Evolutionary conservation across 2,113 vertebrate species (phyloP).

Genomic region (Neolamprologus caudopunctatus): DNA sequence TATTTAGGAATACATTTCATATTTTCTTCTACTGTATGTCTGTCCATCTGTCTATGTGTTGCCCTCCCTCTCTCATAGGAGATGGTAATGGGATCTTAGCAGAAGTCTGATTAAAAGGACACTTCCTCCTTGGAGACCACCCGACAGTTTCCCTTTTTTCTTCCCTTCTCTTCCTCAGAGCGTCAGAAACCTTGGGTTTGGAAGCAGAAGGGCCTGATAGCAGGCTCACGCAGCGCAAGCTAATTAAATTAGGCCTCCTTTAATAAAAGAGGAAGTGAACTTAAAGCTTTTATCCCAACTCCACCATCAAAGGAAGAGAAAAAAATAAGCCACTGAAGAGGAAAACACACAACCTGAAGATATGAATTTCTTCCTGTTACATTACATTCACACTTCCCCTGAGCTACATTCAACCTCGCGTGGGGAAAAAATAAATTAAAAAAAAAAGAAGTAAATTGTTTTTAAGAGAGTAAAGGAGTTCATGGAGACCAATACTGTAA

Average conservation of each 20-base stretch:
- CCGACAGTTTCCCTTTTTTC: slow-evolving; percentile 50
- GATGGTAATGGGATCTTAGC: slow-evolving; percentile 69
- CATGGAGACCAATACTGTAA: neutral
- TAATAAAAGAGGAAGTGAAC: slow-evolving; percentile 73
- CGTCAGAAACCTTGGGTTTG: slow-evolving; percentile 61
- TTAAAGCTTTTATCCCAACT: slow-evolving; percentile 67
- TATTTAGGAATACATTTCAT: slow-evolving; percentile 9
- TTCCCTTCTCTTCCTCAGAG: slow-evolving; percentile 57
- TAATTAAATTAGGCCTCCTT: slow-evolving; percentile 78
- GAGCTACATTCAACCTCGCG: slow-evolving; percentile 33
- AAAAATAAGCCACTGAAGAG: slow-evolving; percentile 28
- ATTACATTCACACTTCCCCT: slow-evolving; percentile 18
- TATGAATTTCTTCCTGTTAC: slow-evolving; percentile 66
- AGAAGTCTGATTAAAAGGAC: slow-evolving; percentile 75
- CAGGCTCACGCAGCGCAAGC: slow-evolving; percentile 46
- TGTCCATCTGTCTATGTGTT: slow-evolving; percentile 47
- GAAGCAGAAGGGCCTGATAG: slow-evolving; percentile 63
- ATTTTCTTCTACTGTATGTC: slow-evolving; percentile 17
- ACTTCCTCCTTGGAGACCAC: slow-evolving; percentile 71
- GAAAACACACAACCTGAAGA: slow-evolving; percentile 66
- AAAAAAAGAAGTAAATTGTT: slow-evolving; percentile 4
- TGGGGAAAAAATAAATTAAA: neutral
- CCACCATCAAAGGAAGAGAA: slow-evolving; percentile 65
- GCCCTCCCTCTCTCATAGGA: slow-evolving; percentile 40
- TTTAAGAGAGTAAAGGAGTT: slow-evolving; percentile 15